Percentiles rank a stretch among this genome's conserved stretches.
Conservation (phyloP, 2,888 invertebrate species). For the Yponomeuta cagnagella region DNA sequence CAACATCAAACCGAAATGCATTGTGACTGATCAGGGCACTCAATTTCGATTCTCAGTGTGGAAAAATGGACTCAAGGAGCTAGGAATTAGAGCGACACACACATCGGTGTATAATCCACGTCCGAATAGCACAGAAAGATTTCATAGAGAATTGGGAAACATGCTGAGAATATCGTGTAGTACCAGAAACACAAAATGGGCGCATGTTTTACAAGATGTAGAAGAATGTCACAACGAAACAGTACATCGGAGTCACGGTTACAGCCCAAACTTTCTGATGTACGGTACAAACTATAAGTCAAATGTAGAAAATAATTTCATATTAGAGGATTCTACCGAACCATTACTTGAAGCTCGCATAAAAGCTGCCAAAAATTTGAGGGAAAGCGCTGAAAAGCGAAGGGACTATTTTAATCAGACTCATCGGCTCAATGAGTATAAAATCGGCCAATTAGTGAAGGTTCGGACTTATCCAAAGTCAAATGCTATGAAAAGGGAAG, state of each 20-base stretch:
- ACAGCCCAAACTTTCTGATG: slow-evolving; percentile 3
- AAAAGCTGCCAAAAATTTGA: not conserved
- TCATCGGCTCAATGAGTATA: slow-evolving; percentile 13
- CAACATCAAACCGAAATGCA: not conserved
- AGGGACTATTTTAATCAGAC: slow-evolving; percentile 9
- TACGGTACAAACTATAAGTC: not conserved
- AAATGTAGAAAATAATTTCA: not conserved
- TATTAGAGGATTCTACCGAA: not conserved
- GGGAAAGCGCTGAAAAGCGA: not conserved
- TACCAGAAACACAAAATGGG: slow-evolving; percentile 2
- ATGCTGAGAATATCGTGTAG: slow-evolving; percentile 15
- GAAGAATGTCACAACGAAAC: slow-evolving; percentile 8
- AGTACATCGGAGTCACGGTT: not conserved
- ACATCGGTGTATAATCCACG: slow-evolving; percentile 9
- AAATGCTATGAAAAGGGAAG: not conserved
- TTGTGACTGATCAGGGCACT: slow-evolving; percentile 1
- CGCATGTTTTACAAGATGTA: not conserved
- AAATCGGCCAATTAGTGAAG: slow-evolving; percentile 17
- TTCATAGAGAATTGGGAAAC: slow-evolving; percentile 17
- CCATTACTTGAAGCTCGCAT: not conserved
- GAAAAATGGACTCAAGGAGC: not conserved
- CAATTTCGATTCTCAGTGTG: slow-evolving; percentile 3
- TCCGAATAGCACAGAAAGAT: slow-evolving; percentile 18
- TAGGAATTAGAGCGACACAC: slow-evolving; percentile 4
- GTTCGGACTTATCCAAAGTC: slow-evolving; percentile 11